phyloP scores from a whole-genome alignment of 2,888 invertebrate species.

The Cantharis lateralis region DNA sequence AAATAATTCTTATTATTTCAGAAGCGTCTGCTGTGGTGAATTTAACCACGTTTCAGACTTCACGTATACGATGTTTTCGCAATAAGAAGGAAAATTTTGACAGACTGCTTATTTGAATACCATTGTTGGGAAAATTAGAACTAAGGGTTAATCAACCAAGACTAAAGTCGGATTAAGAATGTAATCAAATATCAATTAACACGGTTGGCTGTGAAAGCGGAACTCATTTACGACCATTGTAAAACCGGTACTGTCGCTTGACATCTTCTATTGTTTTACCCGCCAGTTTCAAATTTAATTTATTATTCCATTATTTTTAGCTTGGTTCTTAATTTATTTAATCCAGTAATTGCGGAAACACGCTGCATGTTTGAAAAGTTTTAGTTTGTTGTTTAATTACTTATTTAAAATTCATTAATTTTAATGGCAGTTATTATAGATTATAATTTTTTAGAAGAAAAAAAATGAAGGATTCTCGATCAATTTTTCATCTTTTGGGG shows the following conservation, averaged over 20 bases:
- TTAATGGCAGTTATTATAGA: slow-evolving; percentile 16
- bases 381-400: slow-evolving; percentile 34
- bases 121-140: slow-evolving; percentile 50
- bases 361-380: slow-evolving; percentile 30
- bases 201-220: slow-evolving; percentile 32
- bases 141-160: slow-evolving; percentile 51
- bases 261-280: slow-evolving; percentile 35
- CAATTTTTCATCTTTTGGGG: neutral
- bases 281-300: slow-evolving; percentile 46
- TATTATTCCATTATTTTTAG: slow-evolving; percentile 51
- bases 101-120: slow-evolving; percentile 39
- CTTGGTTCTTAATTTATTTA: slow-evolving; percentile 39
- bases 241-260: slow-evolving; percentile 32
- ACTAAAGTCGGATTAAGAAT: slow-evolving; percentile 52
- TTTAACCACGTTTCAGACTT: neutral
- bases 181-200: slow-evolving; percentile 56
- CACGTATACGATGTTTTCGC: neutral
- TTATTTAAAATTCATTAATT: slow-evolving; percentile 31
- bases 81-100: slow-evolving; percentile 16
- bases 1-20: neutral
- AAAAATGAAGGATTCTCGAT: neutral
- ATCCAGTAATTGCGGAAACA: slow-evolving; percentile 30
- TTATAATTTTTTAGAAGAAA: neutral
- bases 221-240: slow-evolving; percentile 32
- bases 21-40: neutral